These are phyloP conservation scores for Spinus pinus DNA, from an alignment of 2,797 vertebrate genomes.

Conservation along the genomic window DNA sequence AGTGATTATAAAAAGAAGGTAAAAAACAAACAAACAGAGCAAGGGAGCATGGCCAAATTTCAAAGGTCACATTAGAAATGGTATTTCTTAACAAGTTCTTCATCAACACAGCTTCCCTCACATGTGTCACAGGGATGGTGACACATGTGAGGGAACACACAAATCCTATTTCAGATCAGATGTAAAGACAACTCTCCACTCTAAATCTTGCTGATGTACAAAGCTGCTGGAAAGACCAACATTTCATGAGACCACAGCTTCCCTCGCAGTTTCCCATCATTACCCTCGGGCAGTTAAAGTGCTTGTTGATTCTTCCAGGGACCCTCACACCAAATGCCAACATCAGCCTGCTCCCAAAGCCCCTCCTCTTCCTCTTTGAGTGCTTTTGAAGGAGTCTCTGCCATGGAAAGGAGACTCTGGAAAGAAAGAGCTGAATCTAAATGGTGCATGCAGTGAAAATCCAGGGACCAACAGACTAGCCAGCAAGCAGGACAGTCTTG, in stretches of 20 bases:
- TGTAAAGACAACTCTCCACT: background rate
- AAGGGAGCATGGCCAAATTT: background rate
- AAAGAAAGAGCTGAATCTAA: background rate
- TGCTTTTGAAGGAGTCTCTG: background rate
- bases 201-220: background rate
- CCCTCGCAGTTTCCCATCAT: background rate
- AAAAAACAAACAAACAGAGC: background rate
- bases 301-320: background rate
- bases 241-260: background rate
- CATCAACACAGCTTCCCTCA: background rate
- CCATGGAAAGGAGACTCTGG: background rate
- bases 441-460: background rate
- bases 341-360: background rate
- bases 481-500: background rate
- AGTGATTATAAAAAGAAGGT: background rate
- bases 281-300: background rate
- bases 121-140: background rate
- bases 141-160: background rate
- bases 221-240: background rate
- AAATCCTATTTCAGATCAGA: background rate
- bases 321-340: background rate
- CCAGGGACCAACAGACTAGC: background rate
- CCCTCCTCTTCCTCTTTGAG: background rate
- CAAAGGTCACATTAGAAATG: background rate
- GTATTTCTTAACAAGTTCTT: background rate